Conservation (phyloP, 2,797 vertebrate species). For the Alosa sapidissima region DNA sequence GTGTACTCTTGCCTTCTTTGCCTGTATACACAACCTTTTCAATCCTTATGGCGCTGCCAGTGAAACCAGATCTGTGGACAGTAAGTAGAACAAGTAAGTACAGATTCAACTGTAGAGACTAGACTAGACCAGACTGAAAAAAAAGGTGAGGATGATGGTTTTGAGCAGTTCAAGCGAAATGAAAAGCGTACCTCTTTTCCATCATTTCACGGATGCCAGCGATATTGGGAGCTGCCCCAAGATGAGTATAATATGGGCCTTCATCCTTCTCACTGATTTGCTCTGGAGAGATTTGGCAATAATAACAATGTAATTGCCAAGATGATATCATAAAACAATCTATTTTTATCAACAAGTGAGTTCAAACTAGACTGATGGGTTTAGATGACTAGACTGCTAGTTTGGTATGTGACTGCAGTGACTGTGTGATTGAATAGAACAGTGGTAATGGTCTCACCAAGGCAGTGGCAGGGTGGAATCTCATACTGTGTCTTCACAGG, state of each 20-base stretch:
- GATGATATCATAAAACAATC: not conserved
- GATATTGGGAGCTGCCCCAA: conserved; percentile 93
- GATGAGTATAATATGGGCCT: conserved; percentile 98
- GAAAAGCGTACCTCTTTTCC: conserved; percentile 86
- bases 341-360: not conserved
- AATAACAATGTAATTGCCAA: not conserved
- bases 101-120: not conserved
- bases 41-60: conserved; percentile 91
- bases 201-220: conserved; percentile 90
- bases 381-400: not conserved
- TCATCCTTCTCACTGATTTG: conserved; percentile 99
- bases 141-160: not conserved
- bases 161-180: not conserved
- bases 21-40: conserved; percentile 96
- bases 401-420: not conserved
- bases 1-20: conserved; percentile 98
- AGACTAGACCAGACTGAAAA: not conserved
- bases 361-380: not conserved
- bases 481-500: conserved; percentile 97
- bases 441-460: conserved; percentile 81
- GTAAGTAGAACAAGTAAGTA: not conserved
- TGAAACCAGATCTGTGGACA: conserved; percentile 84
- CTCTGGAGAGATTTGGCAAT: conserved; percentile 78
- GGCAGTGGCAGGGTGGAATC: conserved; percentile 94
- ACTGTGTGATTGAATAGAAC: not conserved